Evolutionary conservation across 2,113 vertebrate species (phyloP), one percentile per base, ranked within the genome.

Genomic region (Calidris pygmaea): DNA sequence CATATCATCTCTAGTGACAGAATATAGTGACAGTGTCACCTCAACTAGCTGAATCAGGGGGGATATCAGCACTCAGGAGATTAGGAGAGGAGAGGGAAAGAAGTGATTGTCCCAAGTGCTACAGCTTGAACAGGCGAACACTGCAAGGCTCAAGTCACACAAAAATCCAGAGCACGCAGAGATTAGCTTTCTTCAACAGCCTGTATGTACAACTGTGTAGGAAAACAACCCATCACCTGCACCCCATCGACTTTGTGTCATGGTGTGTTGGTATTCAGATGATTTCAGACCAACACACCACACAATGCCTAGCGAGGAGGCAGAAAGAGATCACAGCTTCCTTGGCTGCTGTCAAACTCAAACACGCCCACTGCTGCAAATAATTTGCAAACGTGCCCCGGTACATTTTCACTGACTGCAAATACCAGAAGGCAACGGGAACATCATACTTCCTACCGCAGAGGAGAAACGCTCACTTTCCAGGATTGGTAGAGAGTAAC

Each of bases 291-390:
- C 71, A 95, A 68, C 4, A 41, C 29, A 22, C 17, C 34, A 62
- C 58, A 84, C 77, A 67, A 37, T 13, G 52, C 58, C 50, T 68
- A 91, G 35, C 18, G 37, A 89, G 58, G 63, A 87, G 70, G 74
- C 84, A 95, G 91, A 85, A 84, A 60, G 80, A 89, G 62, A 87
- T 80, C 89, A 47, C 81, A 91, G 77, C 71, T 95, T 95, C 74
- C 84, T 55, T 66, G 55, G 77, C 66, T 92, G 87, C 77, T 87
- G 47, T 45, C 62, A 91, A 84, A 90, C 71, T 85, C 91, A 59
- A 92, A 91, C 48, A 93, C 53, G 4, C 92, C 91, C 80, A 94
- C 67, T 56, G 53, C 77, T 85, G 63, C 70, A 65, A 89, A 95
- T 76, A 82, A 93, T 94, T 91, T 92, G 76, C 53, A 93, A 94